Base-by-base conservation (phyloP, 2,113 vertebrate species). In the Mystacornis crossleyi region DNA sequence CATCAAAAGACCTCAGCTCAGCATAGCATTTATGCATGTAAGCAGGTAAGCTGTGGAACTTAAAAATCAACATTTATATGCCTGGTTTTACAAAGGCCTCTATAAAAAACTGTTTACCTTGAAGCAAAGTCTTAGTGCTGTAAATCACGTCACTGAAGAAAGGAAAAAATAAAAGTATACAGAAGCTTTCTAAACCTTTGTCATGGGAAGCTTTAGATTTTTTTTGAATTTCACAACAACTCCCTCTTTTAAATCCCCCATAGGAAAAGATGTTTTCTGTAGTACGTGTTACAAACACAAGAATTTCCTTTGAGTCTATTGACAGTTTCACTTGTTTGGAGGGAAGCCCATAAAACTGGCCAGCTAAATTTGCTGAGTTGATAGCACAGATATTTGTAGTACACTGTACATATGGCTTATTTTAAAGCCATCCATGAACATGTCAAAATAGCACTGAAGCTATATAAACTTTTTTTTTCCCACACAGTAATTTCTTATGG, bases 351-450 rank as follows among this genome's bases (percentile, higher is more conserved):
- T 48, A 81, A 58, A 90, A 90, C 14, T 12, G 47, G 79, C 69
- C 77, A 91, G 54, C 29, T 23, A 45, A 85, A 60, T 29, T 74
- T 88, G 60, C 58, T 48, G 31, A 48, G 51, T 47, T 0, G 0
- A 71, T 2, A 71, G 58, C 29, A 51, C 3, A 5, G 45, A 12
- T 43, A 86, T 60, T 86, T 78, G 54, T 18, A 73, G 65, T 21
- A 48, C 1, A 11, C 31, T 16, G 31, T 19, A 51, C 16, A 79
- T 16, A 83, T 4, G 31, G 69, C 81, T 74, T 87, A 77, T 74
- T 96, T 81, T 92, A 82, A 94, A 89, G 45, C 45, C 72, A 85
- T 28, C 13, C 48, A 65, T n/a, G 33, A 84, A 72, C 23, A 55
- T 10, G 17, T 66, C 75, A 83, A 74, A 71, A 24, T 4, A 86